Base-by-base conservation (phyloP, 2,113 vertebrate species). In the Hippoglossus stenolepis region DNA sequence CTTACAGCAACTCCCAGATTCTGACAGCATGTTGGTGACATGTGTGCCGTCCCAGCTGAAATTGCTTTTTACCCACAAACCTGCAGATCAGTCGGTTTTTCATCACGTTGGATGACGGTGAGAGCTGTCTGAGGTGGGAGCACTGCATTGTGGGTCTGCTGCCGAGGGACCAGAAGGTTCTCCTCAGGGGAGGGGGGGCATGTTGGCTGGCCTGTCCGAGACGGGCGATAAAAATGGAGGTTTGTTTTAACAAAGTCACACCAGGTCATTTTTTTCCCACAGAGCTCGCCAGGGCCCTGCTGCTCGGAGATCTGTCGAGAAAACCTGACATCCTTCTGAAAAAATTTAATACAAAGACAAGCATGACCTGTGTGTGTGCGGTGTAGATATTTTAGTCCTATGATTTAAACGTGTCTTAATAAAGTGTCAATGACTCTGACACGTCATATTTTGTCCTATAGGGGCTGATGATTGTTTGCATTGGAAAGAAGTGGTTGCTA, bases 211-310 rank as follows among this genome's bases (percentile, higher is more conserved):
- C 83, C 79, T 43, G 65, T 87, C 63, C 43, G 62, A 79, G 70
- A 66, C n/a, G 62, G 79, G 86, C 85, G 85, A 90, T 92, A 90
- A 93, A 92, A 91, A 86, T 71, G 80, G 80, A 86, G 35, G 77
- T 90, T 94, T 93, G 87, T 94, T 92, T 92, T 79, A 85, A 91
- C 82, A 90, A 69, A 85, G 85, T 82, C 87, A 80, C 87, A 75
- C 65, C n/a, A 75, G 86, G 91, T 91, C 85, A 87, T 79, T 87
- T 88, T 89, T 90, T 94, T 94, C 93, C 93, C 93, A 94, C 85
- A 90, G 73, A 73, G 77, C 75, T 72, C 13, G 78, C 90, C 92
- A 90, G 78, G 85, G 67, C 72, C 84, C 31, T n/a, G 53, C 80
- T 66, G 26, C 61, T 64, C 12, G 45, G 59, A 75, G 69, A 87